Conservation (phyloP, 2,113 vertebrate genomes). For the Alces alces region DNA sequence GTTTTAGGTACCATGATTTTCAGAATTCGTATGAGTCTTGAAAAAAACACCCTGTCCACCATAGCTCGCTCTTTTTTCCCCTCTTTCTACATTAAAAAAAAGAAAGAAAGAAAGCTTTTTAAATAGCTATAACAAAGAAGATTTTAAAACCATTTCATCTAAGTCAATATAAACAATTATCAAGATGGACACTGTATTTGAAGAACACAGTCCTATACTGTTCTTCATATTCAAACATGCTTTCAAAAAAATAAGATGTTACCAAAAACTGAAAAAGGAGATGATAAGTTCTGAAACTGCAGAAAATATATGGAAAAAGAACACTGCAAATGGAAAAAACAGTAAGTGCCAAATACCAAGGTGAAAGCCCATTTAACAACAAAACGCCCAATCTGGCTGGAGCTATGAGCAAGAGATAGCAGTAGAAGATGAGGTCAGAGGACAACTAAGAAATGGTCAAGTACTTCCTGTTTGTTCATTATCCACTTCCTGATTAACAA, state of each 20-base stretch:
- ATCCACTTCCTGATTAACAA: neutral
- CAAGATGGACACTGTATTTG: neutral
- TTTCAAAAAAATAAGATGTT: constrained; percentile 18
- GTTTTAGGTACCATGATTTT: constrained; percentile 90
- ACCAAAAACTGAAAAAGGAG: neutral
- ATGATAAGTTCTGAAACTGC: neutral
- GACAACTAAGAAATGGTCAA: neutral
- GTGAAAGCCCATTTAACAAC: neutral
- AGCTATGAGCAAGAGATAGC: neutral
- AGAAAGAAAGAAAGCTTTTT: neutral
- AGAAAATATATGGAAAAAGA: neutral
- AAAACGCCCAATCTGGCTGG: neutral
- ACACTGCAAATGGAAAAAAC: neutral
- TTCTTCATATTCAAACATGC: neutral
- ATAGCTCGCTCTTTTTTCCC: constrained; percentile 90
- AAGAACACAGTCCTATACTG: neutral
- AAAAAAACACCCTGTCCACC: constrained; percentile 91
- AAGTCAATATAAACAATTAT: constrained; percentile 13
- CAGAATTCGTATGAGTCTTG: constrained; percentile 86
- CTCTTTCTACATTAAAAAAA: constrained; percentile 84
- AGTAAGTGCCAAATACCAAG: neutral
- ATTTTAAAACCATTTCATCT: neutral
- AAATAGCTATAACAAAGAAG: neutral
- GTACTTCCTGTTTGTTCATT: neutral
- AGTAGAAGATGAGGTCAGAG: neutral